Percentiles rank a stretch among this genome's conserved stretches.
phyloP scores from a whole-genome alignment of 2,888 invertebrate species.

The Nephrocerus scutellatus region DNA sequence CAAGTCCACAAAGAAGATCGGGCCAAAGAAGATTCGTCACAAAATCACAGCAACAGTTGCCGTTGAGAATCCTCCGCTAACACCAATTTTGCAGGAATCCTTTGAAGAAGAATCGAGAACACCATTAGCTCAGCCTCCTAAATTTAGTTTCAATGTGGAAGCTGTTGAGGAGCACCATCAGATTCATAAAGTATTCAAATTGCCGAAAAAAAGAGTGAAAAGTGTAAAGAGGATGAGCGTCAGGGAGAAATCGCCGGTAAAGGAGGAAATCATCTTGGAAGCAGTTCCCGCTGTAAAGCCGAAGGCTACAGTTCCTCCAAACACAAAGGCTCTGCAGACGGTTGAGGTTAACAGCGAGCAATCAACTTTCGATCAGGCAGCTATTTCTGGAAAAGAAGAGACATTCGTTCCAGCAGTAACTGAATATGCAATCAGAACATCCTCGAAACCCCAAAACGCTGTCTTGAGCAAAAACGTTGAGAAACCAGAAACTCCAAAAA shows the following conservation, averaged over 20 bases:
- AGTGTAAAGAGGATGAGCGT: constrained; percentile 21
- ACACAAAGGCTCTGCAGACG: neutral
- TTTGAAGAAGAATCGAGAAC: constrained; percentile 22
- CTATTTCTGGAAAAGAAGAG: no score
- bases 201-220: constrained; percentile 41
- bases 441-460: no score
- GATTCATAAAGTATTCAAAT: constrained; percentile 39
- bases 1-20: constrained; percentile 33
- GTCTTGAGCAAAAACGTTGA: no score
- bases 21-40: constrained; percentile 39
- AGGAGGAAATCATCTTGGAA: constrained; percentile 27
- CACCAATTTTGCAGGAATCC: constrained; percentile 20
- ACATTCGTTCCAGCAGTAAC: no score
- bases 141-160: constrained; percentile 44
- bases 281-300: constrained; percentile 33
- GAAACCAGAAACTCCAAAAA: no score
- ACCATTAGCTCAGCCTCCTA: constrained; percentile 30
- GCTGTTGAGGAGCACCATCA: constrained; percentile 43
- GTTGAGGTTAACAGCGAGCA: neutral
- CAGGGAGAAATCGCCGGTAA: constrained; percentile 6
- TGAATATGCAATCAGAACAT: no score
- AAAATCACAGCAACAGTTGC: constrained; percentile 44
- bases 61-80: constrained; percentile 34
- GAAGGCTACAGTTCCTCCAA: constrained; percentile 31
- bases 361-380: no score